phyloP scores from a whole-genome alignment of 2,113 vertebrate species.

The Perognathus longimembris region DNA sequence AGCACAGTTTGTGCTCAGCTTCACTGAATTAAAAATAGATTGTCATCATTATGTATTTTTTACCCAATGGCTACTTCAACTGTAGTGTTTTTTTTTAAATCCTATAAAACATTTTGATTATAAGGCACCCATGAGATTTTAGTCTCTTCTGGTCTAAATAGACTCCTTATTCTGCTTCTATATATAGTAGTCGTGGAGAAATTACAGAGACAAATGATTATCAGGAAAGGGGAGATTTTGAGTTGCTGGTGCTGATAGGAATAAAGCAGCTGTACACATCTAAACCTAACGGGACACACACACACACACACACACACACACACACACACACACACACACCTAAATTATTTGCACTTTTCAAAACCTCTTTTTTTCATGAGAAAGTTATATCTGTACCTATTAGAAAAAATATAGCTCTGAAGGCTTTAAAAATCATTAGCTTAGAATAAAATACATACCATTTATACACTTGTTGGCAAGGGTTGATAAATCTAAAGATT shows the following conservation, averaged over 20 bases:
- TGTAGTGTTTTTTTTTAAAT: neutral
- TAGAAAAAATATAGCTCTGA: conserved; percentile 28
- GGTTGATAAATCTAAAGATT: conserved; percentile 3
- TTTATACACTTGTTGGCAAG: conserved; percentile 8
- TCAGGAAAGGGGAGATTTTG: neutral
- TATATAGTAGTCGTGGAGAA: conserved; percentile 39
- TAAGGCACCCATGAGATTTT: neutral
- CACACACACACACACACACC: neutral
- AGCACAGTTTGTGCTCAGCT: neutral
- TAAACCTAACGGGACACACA: neutral
- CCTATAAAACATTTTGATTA: conserved; percentile 31
- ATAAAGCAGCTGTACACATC: neutral
- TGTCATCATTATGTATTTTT: neutral
- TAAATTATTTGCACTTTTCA: neutral
- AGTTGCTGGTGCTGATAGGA: neutral
- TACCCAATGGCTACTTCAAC: neutral
- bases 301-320: neutral
- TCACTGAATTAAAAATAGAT: neutral
- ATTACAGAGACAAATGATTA: conserved; percentile 18
- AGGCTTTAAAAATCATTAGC: conserved; percentile 12
- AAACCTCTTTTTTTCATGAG: neutral
- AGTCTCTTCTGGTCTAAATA: neutral
- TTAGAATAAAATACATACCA: neutral
- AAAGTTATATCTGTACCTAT: neutral
- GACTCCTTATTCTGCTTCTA: conserved; percentile 30